Percentiles rank a stretch among this genome's conserved stretches.
These are phyloP conservation scores for Papilio elwesi DNA, from an alignment of 2,888 invertebrate genomes.

Conservation along the genomic window DNA sequence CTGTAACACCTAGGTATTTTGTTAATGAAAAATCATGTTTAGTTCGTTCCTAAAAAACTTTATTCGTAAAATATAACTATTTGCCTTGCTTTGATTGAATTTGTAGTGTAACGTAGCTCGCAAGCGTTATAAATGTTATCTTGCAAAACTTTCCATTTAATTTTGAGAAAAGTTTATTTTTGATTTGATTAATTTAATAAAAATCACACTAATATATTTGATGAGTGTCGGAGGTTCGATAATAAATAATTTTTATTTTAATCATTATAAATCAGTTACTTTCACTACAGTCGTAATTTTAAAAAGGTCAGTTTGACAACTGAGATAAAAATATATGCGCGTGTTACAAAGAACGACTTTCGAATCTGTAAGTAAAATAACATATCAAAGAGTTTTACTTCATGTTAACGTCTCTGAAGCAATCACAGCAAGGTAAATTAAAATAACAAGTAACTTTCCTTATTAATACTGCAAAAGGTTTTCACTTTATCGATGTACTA, in stretches of 20 bases:
- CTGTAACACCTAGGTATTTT: conserved; percentile 40
- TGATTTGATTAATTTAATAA: no score
- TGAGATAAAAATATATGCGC: no score
- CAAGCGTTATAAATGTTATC: no score
- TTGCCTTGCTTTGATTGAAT: conserved; percentile 31
- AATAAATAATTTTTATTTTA: no score
- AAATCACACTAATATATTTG: no score
- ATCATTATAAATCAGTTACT: no score
- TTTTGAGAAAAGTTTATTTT: no score
- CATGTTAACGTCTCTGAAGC: not conserved
- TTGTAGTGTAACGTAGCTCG: not conserved
- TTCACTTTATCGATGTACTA: conserved; percentile 16
- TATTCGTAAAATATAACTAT: not conserved
- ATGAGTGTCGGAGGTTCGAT: no score
- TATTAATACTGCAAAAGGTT: not conserved
- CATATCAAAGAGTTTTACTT: not conserved
- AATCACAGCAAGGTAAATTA: conserved; percentile 28
- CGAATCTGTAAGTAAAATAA: not conserved
- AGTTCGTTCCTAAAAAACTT: not conserved
- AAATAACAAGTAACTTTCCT: not conserved
- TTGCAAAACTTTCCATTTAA: no score
- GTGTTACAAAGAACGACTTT: no score
- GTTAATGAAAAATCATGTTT: conserved; percentile 7
- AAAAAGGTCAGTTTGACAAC: not conserved
- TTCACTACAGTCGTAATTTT: not conserved